Percentiles rank a stretch among this genome's conserved stretches.
Evolutionary conservation across 2,113 vertebrate genomes (phyloP).

Genomic region (Osmerus mordax): DNA sequence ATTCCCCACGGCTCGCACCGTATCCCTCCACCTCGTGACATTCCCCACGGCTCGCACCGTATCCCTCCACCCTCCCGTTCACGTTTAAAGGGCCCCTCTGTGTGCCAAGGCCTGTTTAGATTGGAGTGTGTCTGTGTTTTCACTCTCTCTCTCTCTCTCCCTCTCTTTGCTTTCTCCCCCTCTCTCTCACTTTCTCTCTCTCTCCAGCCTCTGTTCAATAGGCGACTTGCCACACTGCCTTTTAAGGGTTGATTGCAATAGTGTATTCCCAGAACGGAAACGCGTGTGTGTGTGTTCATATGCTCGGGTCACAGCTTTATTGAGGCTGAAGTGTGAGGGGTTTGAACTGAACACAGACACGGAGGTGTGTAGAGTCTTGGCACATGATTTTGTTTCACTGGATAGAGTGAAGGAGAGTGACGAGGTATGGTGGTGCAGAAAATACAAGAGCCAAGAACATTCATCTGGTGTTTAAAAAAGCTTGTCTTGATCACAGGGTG

Average conservation of each 20-base stretch:
- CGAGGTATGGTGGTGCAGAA: neutral
- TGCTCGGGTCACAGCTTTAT: conserved; percentile 41
- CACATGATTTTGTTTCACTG: conserved; percentile 34
- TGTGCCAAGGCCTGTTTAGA: conserved; percentile 68
- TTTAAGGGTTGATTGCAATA: conserved; percentile 68
- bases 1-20: too few relatives aligned
- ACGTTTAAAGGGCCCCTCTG: conserved; percentile 46
- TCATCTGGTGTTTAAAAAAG: too few relatives aligned
- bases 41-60: conserved; percentile 11
- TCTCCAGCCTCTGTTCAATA: conserved; percentile 58
- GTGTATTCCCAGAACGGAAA: conserved; percentile 47
- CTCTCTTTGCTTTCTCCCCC: conserved; percentile 40
- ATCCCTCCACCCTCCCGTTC: conserved; percentile 32
- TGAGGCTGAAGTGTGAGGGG: conserved; percentile 30
- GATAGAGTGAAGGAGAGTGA: conserved; percentile 33
- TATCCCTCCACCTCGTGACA: neutral
- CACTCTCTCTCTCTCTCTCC: conserved; percentile 33
- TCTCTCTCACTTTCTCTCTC: conserved; percentile 44
- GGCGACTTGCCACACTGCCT: conserved; percentile 65
- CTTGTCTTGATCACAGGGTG: too few relatives aligned
- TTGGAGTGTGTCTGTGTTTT: conserved; percentile 59
- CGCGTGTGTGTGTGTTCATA: conserved; percentile 30
- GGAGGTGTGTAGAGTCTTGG: conserved; percentile 29
- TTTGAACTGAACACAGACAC: conserved; percentile 36
- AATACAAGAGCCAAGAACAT: too few relatives aligned